These are phyloP conservation scores for Echinops telfairi DNA, from an alignment of 2,113 vertebrate species.

Conservation along the genomic window DNA sequence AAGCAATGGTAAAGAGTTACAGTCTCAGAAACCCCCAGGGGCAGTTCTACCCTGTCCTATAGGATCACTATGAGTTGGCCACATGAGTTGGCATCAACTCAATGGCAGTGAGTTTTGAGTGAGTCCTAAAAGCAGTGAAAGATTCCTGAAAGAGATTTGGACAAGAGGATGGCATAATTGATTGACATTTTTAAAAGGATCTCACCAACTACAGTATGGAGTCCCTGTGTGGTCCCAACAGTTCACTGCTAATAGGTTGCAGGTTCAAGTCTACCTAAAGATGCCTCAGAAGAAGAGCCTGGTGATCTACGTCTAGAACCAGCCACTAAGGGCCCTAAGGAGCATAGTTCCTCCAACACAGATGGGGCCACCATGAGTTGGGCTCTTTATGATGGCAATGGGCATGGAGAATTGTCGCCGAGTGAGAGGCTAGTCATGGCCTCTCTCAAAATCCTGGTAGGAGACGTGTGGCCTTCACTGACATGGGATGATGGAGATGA, in stretches of 20 bases:
- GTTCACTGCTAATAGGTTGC: neutral
- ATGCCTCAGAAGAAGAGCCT: neutral
- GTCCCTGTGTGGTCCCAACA: neutral
- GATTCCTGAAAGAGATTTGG: neutral
- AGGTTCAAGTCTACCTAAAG: neutral
- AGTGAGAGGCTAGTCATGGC: neutral
- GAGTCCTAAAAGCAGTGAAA: neutral
- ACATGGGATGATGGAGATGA: neutral
- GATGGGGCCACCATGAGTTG: neutral
- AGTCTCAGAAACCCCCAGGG: too few relatives aligned
- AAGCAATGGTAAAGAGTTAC: neutral
- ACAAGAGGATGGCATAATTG: neutral
- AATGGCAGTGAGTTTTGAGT: too few relatives aligned
- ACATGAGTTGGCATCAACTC: too few relatives aligned
- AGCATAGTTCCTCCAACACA: neutral
- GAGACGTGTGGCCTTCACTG: neutral
- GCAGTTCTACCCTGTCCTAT: too few relatives aligned
- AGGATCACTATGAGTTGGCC: too few relatives aligned
- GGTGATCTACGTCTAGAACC: neutral
- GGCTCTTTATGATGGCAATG: neutral
- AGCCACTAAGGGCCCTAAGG: neutral
- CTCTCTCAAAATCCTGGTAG: neutral
- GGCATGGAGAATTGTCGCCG: neutral
- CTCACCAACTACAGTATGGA: neutral
- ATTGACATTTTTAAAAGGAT: neutral